Evolutionary conservation across 2,113 vertebrate genomes (phyloP), one percentile per base, ranked within the genome.

Genomic region (Hippopotamus amphibius): DNA sequence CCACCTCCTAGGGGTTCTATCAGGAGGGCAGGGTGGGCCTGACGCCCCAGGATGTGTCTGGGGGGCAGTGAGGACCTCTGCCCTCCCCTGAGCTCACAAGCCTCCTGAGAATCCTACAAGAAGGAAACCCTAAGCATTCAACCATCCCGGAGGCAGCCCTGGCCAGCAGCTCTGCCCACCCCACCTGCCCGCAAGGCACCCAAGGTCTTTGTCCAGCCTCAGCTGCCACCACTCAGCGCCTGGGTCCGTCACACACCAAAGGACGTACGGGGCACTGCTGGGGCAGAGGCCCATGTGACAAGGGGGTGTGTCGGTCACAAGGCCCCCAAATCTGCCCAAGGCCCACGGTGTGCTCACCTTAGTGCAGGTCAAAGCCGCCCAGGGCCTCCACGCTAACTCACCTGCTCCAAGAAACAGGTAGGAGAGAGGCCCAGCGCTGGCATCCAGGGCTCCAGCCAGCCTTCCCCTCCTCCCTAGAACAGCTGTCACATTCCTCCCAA

Each of bases 361-460:
- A 13, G 14, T 68, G 50, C 37, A 72, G 61, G 57, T 50, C 11
- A 15, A 2, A 9, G 46, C 4, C 6, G 13, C 53, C 85, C 37
- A 43, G 69, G 6, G 43, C 86, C 63, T 26, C 8, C 72, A 11
- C 1, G 0, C 3, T 3, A 33, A 46, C 0, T 26, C 71, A 22
- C n/a, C n/a, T 28, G 13, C 81, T 61, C 15, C 28, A 63, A 65
- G 76, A 57, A 63, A 43, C 79, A 59, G 16, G 48, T 69, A 61
- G 43, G 43, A 63, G 30, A 17, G 65, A 14, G 46, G 22, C 1
- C 5, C 14, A 11, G n/a, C 2, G 15, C 48, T 19, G 9, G 13
- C 0, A 0, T 2, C 46, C 53, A 1, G 59, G 43, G 21, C 55
- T 33, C 46, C 63, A 0, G 26, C 63, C 43, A 3, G 22, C 4